Base-by-base conservation (phyloP, 2,888 invertebrate genomes). In the Rotaria socialis region DNA sequence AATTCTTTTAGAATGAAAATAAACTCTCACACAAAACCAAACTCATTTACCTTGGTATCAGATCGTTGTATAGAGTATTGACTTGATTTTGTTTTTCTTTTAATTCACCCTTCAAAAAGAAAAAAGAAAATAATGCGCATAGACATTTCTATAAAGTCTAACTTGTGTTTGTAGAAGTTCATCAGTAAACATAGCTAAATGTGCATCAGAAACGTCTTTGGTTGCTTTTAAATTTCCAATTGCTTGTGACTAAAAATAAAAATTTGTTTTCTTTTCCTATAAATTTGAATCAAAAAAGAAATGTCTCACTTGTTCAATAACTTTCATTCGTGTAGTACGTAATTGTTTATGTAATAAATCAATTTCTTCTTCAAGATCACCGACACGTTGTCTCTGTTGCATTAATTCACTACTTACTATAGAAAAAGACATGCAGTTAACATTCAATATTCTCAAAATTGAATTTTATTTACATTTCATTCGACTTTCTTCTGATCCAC, bases 401-500 rank as follows among this genome's bases (percentile, higher is more conserved):
- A 91, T 89, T 16, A 92, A 90, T 87, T 92, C 92, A 22, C 91
- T 90, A 24, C 90, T 89, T 88, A 91, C 91, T 91, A 87, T 43
- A 87, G 87, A 87, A n/a, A 84, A 35, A 67, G 16, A 27, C 50
- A 27, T 35, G n/a, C 6, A 58, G 7, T 7, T 58, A 2, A 60
- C 27, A 11, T 60, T 60, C 24, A 27, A n/a, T 11, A 11, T 7
- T 60, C 4, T 27, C 4, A 80, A 16, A 87, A 2, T 85, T 41
- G 60, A 2, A 35, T 1, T 14, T 0, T 16, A 67, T 67, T 90
- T 90, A 92, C 92, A 90, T 85, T 92, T 89, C 58, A 91, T 90
- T 89, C 92, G 91, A 85, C 91, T 91, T 84, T 92, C 92, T 88
- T 92, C 92, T 19, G 92, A 90, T 14, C 92, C 91, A 88, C 90